Evolutionary conservation across 2,888 invertebrate species (phyloP).

Genomic region (Strigamia maritima): DNA sequence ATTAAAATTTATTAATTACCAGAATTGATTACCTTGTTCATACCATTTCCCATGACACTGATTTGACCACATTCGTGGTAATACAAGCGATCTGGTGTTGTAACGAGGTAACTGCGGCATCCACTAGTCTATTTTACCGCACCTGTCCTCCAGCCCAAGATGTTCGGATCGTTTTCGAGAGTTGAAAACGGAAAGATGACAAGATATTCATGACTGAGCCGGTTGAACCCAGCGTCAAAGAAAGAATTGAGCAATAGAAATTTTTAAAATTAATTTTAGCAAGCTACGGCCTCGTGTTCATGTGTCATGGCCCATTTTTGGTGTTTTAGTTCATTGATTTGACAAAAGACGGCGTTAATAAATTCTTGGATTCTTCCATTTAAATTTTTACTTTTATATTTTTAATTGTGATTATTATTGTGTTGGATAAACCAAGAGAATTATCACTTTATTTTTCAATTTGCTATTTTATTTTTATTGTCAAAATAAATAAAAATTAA

Average conservation of each 20-base stretch:
- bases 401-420: too few species aligned
- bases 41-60: slow-evolving; percentile 9
- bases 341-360: background rate
- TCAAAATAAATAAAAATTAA: too few species aligned
- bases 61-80: slow-evolving; percentile 11
- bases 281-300: background rate
- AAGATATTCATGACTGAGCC: background rate
- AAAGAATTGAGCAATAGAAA: background rate
- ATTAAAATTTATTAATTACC: background rate
- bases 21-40: slow-evolving; percentile 16
- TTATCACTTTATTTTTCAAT: too few species aligned
- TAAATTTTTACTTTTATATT: background rate
- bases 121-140: background rate
- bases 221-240: background rate
- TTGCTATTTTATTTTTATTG: too few species aligned
- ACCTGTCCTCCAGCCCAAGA: background rate
- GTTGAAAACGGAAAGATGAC: background rate
- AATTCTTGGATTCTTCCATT: background rate
- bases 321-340: background rate
- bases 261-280: background rate
- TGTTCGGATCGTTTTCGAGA: background rate
- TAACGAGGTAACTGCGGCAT: background rate
- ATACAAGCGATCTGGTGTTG: background rate
- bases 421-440: too few species aligned
- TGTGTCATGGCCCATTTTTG: slow-evolving; percentile 5